Percentiles rank a stretch among this genome's conserved stretches.
phyloP scores from a whole-genome alignment of 2,888 invertebrate species.

The Phlogophora meticulosa region DNA sequence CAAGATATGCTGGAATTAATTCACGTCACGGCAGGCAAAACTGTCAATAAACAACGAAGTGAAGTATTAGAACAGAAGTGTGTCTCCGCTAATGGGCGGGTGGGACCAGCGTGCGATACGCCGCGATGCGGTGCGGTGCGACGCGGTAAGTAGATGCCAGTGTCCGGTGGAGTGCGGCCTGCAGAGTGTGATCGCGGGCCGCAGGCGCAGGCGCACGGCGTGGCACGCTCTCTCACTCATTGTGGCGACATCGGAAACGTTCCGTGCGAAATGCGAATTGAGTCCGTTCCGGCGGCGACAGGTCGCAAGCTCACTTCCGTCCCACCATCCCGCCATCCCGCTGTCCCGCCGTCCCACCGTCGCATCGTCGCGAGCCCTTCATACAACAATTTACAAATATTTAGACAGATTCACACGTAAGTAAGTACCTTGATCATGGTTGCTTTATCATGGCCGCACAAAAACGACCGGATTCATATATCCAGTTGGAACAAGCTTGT shows the following conservation, averaged over 20 bases:
- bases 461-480: neutral
- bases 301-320: slow-evolving; percentile 41
- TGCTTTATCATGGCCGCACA: no score
- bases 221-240: slow-evolving; percentile 16
- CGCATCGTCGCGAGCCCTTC: no score
- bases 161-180: no score
- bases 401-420: no score
- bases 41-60: neutral
- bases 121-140: neutral
- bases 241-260: slow-evolving; percentile 32
- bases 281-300: slow-evolving; percentile 37
- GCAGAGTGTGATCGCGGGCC: no score
- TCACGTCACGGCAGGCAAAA: slow-evolving; percentile 3
- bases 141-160: no score
- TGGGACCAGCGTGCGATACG: neutral
- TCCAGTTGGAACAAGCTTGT: neutral
- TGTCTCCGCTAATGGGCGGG: slow-evolving; percentile 5
- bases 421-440: no score
- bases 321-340: neutral
- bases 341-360: neutral
- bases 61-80: slow-evolving; percentile 7
- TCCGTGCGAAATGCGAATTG: slow-evolving; percentile 16
- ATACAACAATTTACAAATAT: neutral
- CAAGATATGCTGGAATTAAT: slow-evolving; percentile 6
- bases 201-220: neutral